These are phyloP conservation scores for Saimiri boliviensis DNA, from an alignment of 2,113 vertebrate species.

Conservation along the genomic window DNA sequence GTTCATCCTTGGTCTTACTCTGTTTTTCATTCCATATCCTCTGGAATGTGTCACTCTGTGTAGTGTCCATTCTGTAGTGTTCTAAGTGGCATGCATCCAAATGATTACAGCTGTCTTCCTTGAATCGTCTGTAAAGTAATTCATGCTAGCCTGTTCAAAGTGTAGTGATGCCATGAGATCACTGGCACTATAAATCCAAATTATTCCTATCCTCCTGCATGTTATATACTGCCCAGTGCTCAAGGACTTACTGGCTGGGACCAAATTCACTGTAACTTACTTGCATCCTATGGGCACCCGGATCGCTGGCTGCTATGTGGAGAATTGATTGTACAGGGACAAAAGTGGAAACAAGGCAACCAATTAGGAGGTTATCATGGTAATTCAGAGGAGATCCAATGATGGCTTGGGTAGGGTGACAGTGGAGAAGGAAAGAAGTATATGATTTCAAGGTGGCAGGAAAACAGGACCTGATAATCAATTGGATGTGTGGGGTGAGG, in stretches of 20 bases:
- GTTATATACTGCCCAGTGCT: neutral
- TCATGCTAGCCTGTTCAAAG: slow-evolving; percentile 53
- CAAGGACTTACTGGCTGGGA: neutral
- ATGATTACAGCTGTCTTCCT: slow-evolving; percentile 65
- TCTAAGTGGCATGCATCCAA: slow-evolving; percentile 59
- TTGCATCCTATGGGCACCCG: neutral
- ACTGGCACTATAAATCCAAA: neutral
- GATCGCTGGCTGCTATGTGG: neutral
- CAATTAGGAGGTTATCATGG: neutral
- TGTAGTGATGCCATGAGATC: slow-evolving; percentile 19
- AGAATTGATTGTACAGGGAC: neutral
- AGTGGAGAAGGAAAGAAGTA: neutral
- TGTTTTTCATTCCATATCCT: slow-evolving; percentile 30
- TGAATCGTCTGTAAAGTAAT: neutral
- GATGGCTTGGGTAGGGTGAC: neutral
- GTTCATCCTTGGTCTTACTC: neutral
- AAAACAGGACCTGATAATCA: neutral
- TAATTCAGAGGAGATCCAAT: neutral
- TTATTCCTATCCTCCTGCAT: neutral
- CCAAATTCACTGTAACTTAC: slow-evolving; percentile 17
- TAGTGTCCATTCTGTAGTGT: slow-evolving; percentile 41
- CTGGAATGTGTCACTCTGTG: slow-evolving; percentile 66
- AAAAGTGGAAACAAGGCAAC: neutral
- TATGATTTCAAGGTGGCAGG: neutral
- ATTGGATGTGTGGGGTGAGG: neutral